Evolutionary conservation across 2,113 vertebrate species (phyloP).

Genomic region (Tetrax tetrax): DNA sequence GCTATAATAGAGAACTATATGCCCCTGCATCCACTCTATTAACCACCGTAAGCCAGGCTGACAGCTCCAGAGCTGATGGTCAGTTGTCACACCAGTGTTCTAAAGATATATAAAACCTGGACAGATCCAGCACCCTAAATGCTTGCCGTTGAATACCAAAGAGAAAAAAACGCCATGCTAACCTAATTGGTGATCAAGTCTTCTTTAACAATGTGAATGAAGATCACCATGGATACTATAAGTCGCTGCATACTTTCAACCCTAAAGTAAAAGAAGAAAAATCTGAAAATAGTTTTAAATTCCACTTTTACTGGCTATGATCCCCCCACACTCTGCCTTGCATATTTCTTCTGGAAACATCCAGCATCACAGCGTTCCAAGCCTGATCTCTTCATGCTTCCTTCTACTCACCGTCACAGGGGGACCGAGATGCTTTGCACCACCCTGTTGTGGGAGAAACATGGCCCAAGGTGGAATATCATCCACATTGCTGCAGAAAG

Average conservation of each 20-base stretch:
- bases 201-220: not conserved
- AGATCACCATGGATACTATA: not conserved
- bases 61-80: not conserved
- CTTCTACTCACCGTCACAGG: not conserved
- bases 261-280: not conserved
- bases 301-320: not conserved
- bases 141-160: not conserved
- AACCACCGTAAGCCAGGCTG: not conserved
- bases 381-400: not conserved
- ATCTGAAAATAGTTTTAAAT: not conserved
- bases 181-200: not conserved
- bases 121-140: not conserved
- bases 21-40: not conserved
- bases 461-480: not conserved
- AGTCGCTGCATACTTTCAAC: not conserved
- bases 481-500: not conserved
- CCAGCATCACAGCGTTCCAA: not conserved
- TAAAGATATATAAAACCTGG: not conserved
- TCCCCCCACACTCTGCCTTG: not conserved
- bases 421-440: not conserved
- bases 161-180: not conserved
- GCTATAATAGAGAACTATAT: not conserved
- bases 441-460: not conserved
- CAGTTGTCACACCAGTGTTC: not conserved
- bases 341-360: not conserved